A percentile compares a stretch with the other conserved stretches of the same genome.
Conservation (phyloP, 2,888 invertebrate genomes). For the Diploptera punctata region DNA sequence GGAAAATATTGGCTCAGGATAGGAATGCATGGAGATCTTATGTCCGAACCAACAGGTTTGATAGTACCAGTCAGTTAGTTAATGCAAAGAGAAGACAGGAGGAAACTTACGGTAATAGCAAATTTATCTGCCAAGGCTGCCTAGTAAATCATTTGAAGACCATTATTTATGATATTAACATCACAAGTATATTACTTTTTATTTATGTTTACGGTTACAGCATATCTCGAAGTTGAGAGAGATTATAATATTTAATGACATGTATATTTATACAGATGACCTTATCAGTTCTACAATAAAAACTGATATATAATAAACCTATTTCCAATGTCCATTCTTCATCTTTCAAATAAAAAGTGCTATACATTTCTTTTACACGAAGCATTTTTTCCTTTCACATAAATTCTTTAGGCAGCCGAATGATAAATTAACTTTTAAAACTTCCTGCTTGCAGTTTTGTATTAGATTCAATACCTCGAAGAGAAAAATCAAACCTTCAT, state of each 20-base stretch:
- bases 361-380: background rate
- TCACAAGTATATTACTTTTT: background rate
- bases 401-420: background rate
- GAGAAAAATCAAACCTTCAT: too few relatives aligned
- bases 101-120: too few relatives aligned
- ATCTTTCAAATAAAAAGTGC: background rate
- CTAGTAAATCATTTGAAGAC: too few relatives aligned
- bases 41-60: too few relatives aligned
- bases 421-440: background rate
- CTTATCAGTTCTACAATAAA: background rate
- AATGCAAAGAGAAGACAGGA: too few relatives aligned
- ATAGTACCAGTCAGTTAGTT: too few relatives aligned
- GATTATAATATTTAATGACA: slow-evolving; percentile 5
- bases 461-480: too few relatives aligned
- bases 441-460: background rate
- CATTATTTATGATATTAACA: too few relatives aligned
- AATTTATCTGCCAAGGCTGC: too few relatives aligned
- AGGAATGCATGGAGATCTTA: too few relatives aligned
- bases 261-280: background rate
- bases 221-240: background rate
- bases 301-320: background rate
- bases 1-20: too few relatives aligned
- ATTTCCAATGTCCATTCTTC: background rate
- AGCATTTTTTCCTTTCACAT: slow-evolving; percentile 7
- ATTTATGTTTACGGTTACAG: background rate